These are phyloP conservation scores for Galerucella pusilla DNA, from an alignment of 2,888 invertebrate species.

Conservation along the genomic window DNA sequence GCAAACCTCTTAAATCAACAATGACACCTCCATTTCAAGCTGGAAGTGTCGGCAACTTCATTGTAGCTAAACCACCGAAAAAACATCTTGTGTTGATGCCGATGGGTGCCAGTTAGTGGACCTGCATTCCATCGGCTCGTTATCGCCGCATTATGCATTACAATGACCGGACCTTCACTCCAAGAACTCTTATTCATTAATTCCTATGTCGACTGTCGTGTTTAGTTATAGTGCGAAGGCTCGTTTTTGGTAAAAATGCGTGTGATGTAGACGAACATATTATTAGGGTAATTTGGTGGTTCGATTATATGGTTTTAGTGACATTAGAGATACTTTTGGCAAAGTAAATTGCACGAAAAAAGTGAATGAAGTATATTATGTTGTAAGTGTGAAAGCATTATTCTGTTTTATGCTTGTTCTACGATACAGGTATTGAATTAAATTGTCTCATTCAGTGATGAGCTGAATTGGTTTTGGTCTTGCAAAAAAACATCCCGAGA, in stretches of 20 bases:
- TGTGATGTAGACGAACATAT: neutral
- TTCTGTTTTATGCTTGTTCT: neutral
- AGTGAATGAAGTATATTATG: neutral
- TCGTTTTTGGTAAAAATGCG: slow-evolving; percentile 1
- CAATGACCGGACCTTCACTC: slow-evolving; percentile 39
- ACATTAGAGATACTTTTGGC: neutral
- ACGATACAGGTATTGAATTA: too few species aligned
- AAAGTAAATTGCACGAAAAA: neutral
- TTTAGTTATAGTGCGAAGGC: slow-evolving; percentile 21
- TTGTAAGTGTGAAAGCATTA: neutral
- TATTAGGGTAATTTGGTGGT: neutral
- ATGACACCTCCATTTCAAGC: slow-evolving; percentile 1
- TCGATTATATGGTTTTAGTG: neutral
- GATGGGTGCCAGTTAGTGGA: slow-evolving; percentile 37
- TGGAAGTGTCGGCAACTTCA: slow-evolving; percentile 15
- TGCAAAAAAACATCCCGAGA: too few species aligned
- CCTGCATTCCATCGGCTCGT: slow-evolving; percentile 49
- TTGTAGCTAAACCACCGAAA: slow-evolving; percentile 27
- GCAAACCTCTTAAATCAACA: slow-evolving; percentile 5
- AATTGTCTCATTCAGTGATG: too few species aligned
- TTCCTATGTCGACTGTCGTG: slow-evolving; percentile 32
- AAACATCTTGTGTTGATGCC: slow-evolving; percentile 24
- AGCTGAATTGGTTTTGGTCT: too few species aligned
- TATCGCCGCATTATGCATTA: slow-evolving; percentile 50
- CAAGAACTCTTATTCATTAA: slow-evolving; percentile 42